Evolutionary conservation across 2,797 vertebrate genomes (phyloP).

Genomic region (Lepus townsendii): DNA sequence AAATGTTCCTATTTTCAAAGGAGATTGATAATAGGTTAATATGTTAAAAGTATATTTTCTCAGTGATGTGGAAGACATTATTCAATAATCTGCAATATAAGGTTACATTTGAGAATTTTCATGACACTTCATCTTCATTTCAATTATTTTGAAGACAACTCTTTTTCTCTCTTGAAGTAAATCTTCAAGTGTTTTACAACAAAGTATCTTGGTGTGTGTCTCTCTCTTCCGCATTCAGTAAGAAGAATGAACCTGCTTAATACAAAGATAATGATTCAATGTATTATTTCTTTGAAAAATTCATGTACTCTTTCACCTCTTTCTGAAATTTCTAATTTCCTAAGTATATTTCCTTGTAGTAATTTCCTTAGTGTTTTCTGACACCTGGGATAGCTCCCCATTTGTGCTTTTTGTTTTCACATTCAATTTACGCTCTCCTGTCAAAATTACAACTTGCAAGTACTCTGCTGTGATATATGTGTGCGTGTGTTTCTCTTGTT

Average conservation of each 20-base stretch:
- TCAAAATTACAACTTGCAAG: not conserved
- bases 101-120: constrained; percentile 17
- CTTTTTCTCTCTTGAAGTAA: not conserved
- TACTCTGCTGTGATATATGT: too few species aligned
- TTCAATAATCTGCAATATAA: not conserved
- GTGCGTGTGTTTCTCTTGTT: not conserved
- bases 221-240: not conserved
- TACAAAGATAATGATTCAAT: not conserved
- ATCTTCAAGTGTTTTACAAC: not conserved
- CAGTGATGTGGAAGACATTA: constrained; percentile 30
- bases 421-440: not conserved
- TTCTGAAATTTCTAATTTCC: not conserved
- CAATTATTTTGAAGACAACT: constrained; percentile 42
- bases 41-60: not conserved
- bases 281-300: not conserved
- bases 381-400: not conserved
- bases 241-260: not conserved
- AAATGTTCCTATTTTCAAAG: constrained; percentile 21
- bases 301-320: not conserved
- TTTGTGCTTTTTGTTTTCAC: not conserved
- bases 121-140: constrained; percentile 41
- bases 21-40: not conserved
- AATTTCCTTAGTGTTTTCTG: not conserved
- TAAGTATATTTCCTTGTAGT: not conserved
- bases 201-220: not conserved